These are phyloP conservation scores for Volucella inflata DNA, from an alignment of 2,888 invertebrate genomes.

Conservation along the genomic window DNA sequence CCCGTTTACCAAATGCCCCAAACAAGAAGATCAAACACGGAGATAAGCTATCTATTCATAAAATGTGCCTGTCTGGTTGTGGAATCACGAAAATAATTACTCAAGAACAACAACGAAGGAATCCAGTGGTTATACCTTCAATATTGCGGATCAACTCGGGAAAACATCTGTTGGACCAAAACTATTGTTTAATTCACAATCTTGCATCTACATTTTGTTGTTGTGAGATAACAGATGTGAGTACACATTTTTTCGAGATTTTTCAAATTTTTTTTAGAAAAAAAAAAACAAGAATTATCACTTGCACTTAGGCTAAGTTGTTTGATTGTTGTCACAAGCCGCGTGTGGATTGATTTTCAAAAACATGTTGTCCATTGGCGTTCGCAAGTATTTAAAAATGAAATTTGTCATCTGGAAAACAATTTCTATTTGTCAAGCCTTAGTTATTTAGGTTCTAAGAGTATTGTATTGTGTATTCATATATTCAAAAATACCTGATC, in stretches of 20 bases:
- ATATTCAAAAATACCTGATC: too few relatives aligned
- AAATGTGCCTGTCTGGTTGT: conserved; percentile 12
- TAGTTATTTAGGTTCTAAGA: conserved; percentile 3
- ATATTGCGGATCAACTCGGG: not conserved
- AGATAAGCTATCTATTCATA: conserved; percentile 46
- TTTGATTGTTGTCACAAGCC: not conserved
- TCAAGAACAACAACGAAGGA: conserved; percentile 22
- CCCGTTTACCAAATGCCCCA: conserved; percentile 18
- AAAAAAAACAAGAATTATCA: not conserved
- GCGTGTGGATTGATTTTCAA: conserved; percentile 20
- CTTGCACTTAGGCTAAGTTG: not conserved
- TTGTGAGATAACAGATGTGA: too few relatives aligned
- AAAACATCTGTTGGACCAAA: conserved; percentile 19
- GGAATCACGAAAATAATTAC: conserved; percentile 17
- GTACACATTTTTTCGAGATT: not conserved
- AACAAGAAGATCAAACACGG: conserved; percentile 10
- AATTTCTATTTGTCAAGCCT: conserved; percentile 24
- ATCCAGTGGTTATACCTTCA: conserved; percentile 2
- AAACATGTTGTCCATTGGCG: conserved; percentile 25
- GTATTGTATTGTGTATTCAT: too few relatives aligned
- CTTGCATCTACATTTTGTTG: too few relatives aligned
- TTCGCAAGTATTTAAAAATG: conserved; percentile 31
- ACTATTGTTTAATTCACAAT: not conserved
- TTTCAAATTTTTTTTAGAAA: too few relatives aligned
- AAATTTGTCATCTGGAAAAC: conserved; percentile 36